These are phyloP conservation scores for Helicoverpa zea DNA, from an alignment of 1,140 invertebrate species.

Conservation along the genomic window DNA sequence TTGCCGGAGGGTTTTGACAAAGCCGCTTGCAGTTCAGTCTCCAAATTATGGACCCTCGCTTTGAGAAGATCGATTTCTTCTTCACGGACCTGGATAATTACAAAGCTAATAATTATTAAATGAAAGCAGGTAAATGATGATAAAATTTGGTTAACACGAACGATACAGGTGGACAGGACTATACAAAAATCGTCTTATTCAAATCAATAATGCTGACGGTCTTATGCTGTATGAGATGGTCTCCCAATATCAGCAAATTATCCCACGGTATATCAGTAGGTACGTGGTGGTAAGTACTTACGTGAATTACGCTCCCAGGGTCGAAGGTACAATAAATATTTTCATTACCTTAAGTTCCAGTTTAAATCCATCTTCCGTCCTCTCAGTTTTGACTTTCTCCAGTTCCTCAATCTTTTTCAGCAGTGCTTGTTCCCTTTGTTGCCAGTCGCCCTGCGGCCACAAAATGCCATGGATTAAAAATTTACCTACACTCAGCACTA, in stretches of 20 bases:
- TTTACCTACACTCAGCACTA: too few relatives aligned
- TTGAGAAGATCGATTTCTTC: conserved; percentile 84
- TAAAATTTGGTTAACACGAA: too few relatives aligned
- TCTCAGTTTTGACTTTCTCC: conserved; percentile 76
- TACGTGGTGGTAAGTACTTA: too few relatives aligned
- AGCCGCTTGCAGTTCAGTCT: conserved; percentile 82
- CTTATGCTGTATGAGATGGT: too few relatives aligned
- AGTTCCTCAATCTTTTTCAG: conserved; percentile 80
- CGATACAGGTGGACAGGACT: too few relatives aligned
- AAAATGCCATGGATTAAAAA: neutral
- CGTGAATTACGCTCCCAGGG: too few relatives aligned
- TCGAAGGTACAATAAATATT: neutral
- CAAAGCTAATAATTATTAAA: too few relatives aligned
- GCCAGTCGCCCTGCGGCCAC: conserved; percentile 64
- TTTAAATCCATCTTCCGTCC: conserved; percentile 72
- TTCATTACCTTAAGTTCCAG: conserved; percentile 81
- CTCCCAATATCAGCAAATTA: too few relatives aligned
- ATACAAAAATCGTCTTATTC: too few relatives aligned
- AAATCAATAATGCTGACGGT: too few relatives aligned
- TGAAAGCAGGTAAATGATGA: too few relatives aligned
- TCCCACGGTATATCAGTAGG: too few relatives aligned
- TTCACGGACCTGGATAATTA: conserved; percentile 72
- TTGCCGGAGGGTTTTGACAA: conserved; percentile 82
- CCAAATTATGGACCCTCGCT: conserved; percentile 80
- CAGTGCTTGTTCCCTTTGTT: conserved; percentile 75